Base-by-base conservation (phyloP, 2,888 invertebrate genomes). In the Linnaemya vulpina region DNA sequence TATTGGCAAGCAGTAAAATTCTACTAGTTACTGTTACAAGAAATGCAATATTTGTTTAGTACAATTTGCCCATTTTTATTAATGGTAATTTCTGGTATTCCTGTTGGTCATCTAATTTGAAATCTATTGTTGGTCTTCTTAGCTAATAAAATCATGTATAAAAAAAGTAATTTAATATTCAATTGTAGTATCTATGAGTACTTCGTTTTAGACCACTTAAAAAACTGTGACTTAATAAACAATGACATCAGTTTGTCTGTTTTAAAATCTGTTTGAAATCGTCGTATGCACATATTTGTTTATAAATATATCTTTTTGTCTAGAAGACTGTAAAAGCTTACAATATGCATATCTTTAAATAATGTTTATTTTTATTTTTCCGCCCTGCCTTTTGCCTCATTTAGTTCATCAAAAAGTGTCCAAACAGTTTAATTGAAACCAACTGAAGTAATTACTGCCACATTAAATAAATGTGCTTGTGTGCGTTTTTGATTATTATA, bases 391-490 rank as follows among this genome's bases (percentile, higher is more conserved):
- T 62, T 70, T 49, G 68, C 74, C 62, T 60, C n/a, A 62, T 63
- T 78, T 53, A 79, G 67, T 85, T 82, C 67, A 82, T 85, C 78
- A 75, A 83, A 71, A 86, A 85, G 83, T 85, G 70, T 68, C 74
- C 87, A 86, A 86, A 86, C 88, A 83, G 78, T 87, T 87, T 86
- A 87, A 88, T 88, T 87, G 70, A 73, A 63, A 63, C 22, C 70
- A 78, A 77, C 73, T 83, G 58, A 83, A 83, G 77, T 58, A 84
- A 78, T 75, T 67, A 70, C 51, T 68, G n/a, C 22, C 62, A 49
- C 58, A 62, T 76, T 67, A 40, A 40, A 25, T 67, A 40, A 40
- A 25, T 2, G 2, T 46, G 25, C 38, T 38, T 68, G 51, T 68
- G 51, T 62, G 13, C n/a, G 7, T 51, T 60, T 40, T 40, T 40